Conservation (phyloP, 2,888 invertebrate species). For the Gymnoscelis rufifasciata region DNA sequence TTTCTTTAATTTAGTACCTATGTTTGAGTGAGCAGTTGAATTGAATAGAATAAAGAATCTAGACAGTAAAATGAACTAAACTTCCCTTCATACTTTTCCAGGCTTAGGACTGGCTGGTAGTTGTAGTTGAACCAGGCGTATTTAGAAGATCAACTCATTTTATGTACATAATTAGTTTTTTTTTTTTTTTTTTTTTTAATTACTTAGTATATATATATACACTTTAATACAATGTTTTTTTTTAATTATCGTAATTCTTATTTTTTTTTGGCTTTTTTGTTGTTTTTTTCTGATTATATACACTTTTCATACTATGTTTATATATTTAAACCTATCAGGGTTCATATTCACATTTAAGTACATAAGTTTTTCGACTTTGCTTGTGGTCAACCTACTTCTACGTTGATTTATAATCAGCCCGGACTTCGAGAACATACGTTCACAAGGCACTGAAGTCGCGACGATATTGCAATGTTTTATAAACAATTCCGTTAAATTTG, state of each 20-base stretch:
- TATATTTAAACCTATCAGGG: not conserved
- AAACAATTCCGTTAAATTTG: constrained; percentile 21
- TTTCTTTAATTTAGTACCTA: no score
- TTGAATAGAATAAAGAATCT: no score
- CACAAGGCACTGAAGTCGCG: constrained; percentile 24
- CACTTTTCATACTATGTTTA: no score
- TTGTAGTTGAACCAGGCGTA: constrained; percentile 5
- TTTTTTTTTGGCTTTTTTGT: no score
- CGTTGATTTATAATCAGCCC: constrained; percentile 20
- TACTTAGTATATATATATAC: not conserved
- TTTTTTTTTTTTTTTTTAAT: not conserved
- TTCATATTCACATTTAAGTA: constrained; percentile 15
- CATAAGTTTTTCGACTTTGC: constrained; percentile 21
- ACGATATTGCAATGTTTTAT: constrained; percentile 18
- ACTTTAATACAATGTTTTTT: not conserved
- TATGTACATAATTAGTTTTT: constrained; percentile 5
- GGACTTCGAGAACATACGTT: constrained; percentile 23
- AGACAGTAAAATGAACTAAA: not conserved
- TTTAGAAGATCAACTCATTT: constrained; percentile 9
- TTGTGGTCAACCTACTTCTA: constrained; percentile 14
- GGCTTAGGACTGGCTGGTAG: constrained; percentile 19
- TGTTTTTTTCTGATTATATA: no score
- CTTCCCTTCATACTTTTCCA: constrained; percentile 16
- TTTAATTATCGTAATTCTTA: not conserved
- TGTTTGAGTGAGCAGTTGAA: no score